phyloP scores from a whole-genome alignment of 2,797 vertebrate genomes.

The Acrocephalus scirpaceus region DNA sequence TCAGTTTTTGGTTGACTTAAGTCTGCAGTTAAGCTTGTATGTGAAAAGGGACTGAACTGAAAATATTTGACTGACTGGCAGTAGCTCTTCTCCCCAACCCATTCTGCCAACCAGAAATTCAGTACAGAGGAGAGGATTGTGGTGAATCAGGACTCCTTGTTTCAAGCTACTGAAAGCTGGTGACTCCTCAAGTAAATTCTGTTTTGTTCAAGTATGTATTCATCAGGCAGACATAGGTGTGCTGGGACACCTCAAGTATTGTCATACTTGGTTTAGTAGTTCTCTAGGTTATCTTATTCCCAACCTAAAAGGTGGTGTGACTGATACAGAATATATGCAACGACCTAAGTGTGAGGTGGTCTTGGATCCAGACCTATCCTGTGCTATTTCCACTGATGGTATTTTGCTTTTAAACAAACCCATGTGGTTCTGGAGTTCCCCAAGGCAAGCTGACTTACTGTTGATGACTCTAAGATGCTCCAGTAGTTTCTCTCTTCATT shows the following conservation, averaged over 20 bases:
- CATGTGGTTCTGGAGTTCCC: neutral
- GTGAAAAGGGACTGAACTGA: neutral
- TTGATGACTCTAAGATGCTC: neutral
- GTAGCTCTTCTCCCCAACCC: neutral
- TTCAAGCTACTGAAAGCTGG: neutral
- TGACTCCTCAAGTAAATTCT: neutral
- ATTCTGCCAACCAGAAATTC: neutral
- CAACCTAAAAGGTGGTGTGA: neutral
- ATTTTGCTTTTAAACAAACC: neutral
- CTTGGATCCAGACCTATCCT: neutral
- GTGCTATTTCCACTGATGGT: neutral
- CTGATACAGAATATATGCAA: neutral
- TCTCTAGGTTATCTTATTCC: neutral
- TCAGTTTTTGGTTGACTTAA: neutral
- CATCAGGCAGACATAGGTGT: neutral
- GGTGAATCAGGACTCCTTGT: neutral
- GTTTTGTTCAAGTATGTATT: neutral
- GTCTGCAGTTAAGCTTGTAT: neutral
- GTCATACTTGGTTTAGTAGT: neutral
- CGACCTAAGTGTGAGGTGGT: neutral
- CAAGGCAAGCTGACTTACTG: neutral
- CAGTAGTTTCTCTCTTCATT: neutral
- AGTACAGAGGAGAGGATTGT: neutral
- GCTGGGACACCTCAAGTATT: neutral
- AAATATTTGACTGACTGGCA: neutral